A percentile compares a stretch with the other conserved stretches of the same genome.
These are phyloP conservation scores for Gephyroberyx darwinii DNA, from an alignment of 2,797 vertebrate species.

Conservation along the genomic window DNA sequence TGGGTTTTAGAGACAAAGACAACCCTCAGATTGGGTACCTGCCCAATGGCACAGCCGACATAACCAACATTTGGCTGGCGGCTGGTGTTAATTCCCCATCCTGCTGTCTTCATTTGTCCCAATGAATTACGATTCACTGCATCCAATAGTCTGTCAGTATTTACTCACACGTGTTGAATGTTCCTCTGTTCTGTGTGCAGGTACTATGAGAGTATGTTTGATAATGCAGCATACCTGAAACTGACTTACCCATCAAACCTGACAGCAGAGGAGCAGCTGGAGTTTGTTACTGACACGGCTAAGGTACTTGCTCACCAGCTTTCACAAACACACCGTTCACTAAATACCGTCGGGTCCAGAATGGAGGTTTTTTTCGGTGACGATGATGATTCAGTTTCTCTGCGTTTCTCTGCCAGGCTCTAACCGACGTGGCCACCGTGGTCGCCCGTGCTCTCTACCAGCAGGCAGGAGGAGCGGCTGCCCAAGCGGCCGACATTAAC, in stretches of 20 bases:
- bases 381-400: background rate
- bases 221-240: conserved; percentile 84
- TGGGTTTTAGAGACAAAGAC: too few relatives aligned
- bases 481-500: conserved; percentile 65
- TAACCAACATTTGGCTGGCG: too few relatives aligned
- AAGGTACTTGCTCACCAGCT: conserved; percentile 74
- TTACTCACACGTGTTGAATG: background rate
- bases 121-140: background rate
- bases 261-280: conserved; percentile 85
- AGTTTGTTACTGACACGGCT: conserved; percentile 84
- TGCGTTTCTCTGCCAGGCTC: conserved; percentile 73
- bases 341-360: background rate
- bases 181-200: conserved; percentile 69
- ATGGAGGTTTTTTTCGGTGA: background rate
- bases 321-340: background rate
- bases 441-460: conserved; percentile 86
- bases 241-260: conserved; percentile 82
- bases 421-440: conserved; percentile 88
- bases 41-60: too few relatives aligned
- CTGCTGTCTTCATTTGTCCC: background rate
- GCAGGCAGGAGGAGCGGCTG: conserved; percentile 84
- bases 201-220: conserved; percentile 92
- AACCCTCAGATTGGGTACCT: too few relatives aligned
- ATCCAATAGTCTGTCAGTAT: background rate
- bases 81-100: background rate